phyloP scores from a whole-genome alignment of 2,113 vertebrate species.

The Deroptyus accipitrinus region DNA sequence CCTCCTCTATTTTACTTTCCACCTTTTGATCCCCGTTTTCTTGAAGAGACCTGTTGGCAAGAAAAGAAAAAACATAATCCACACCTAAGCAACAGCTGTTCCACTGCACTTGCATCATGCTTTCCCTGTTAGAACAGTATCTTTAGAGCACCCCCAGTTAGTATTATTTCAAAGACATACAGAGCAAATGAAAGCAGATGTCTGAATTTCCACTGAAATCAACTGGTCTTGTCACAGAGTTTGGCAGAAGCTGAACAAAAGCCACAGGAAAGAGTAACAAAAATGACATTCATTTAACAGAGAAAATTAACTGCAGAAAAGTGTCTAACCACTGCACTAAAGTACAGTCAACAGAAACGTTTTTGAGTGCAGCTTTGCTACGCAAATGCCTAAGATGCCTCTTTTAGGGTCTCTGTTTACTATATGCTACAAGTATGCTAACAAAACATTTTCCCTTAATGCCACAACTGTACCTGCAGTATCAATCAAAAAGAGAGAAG shows the following conservation, averaged over 20 bases:
- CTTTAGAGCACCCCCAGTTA: neutral
- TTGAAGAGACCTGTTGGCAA: constrained; percentile 82
- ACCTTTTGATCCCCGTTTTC: constrained; percentile 89
- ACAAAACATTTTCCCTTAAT: neutral
- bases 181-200: neutral
- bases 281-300: neutral
- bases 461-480: neutral
- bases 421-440: neutral
- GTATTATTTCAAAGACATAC: neutral
- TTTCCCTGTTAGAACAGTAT: neutral
- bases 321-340: neutral
- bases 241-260: neutral
- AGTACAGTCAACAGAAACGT: neutral
- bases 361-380: neutral
- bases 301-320: neutral
- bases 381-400: neutral
- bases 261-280: neutral
- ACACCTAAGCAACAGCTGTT: neutral
- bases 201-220: neutral
- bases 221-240: neutral
- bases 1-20: constrained; percentile 93
- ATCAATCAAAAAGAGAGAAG: neutral
- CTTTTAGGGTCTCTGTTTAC: neutral
- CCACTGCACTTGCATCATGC: neutral
- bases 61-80: constrained; percentile 6